A percentile compares a stretch with the other conserved stretches of the same genome.
phyloP scores from a whole-genome alignment of 2,888 invertebrate genomes.

The Magallana nippona region DNA sequence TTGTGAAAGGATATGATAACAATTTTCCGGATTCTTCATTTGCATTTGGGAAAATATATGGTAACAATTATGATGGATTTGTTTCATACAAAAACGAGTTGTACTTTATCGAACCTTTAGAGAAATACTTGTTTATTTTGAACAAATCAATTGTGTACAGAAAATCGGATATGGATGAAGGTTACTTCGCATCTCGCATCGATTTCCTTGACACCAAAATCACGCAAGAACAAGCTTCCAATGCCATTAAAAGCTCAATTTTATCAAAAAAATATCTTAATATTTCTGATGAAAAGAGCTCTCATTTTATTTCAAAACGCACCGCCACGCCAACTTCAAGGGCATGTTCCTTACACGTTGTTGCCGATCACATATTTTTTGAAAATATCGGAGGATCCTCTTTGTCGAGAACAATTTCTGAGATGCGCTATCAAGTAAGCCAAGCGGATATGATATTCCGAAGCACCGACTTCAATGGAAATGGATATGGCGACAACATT shows the following conservation, averaged over 20 bases:
- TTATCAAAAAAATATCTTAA: no score
- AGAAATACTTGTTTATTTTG: conserved; percentile 19
- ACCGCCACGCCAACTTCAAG: conserved; percentile 34
- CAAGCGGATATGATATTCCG: conserved; percentile 74
- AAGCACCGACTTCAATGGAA: conserved; percentile 74
- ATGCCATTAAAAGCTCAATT: neutral
- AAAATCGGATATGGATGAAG: conserved; percentile 8
- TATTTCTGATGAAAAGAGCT: neutral
- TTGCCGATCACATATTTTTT: conserved; percentile 74
- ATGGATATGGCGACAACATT: conserved; percentile 73
- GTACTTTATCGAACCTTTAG: conserved; percentile 42
- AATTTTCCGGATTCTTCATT: neutral
- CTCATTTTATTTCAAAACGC: neutral
- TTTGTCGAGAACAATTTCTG: conserved; percentile 60
- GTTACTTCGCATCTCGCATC: neutral
- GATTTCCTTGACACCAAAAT: conserved; percentile 6
- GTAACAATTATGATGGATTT: conserved; percentile 42
- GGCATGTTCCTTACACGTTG: conserved; percentile 68
- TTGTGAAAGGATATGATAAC: neutral
- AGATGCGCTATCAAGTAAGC: conserved; percentile 67
- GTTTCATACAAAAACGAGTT: conserved; percentile 26
- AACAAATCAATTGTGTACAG: conserved; percentile 39
- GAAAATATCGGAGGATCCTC: conserved; percentile 59
- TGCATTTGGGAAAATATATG: conserved; percentile 36
- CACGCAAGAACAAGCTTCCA: neutral